Conservation (phyloP, 2,888 invertebrate genomes). For the Blera fallax region DNA sequence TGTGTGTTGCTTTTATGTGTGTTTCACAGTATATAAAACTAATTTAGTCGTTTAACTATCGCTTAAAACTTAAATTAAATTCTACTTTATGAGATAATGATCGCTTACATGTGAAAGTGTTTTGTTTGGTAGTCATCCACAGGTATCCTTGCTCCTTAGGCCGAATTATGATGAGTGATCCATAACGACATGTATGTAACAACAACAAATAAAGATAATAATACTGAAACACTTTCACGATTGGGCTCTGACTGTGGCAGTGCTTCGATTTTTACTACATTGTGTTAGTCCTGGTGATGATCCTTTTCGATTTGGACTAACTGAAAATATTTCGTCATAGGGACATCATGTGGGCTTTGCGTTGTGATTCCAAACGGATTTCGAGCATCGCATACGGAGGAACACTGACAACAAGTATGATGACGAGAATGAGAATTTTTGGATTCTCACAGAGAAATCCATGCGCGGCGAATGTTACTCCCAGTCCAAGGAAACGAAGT, state of each 20-base stretch:
- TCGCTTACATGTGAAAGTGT: background rate
- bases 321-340: constrained; percentile 82
- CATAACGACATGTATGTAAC: background rate
- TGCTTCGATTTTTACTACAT: constrained; percentile 75
- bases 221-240: constrained; percentile 23
- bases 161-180: background rate
- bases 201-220: background rate
- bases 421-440: constrained; percentile 80
- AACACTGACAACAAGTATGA: constrained; percentile 80
- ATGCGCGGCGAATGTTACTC: constrained; percentile 86
- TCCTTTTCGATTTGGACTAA: constrained; percentile 78
- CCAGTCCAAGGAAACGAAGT: constrained; percentile 85
- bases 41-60: background rate
- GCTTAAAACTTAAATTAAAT: background rate
- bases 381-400: constrained; percentile 81
- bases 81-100: constrained; percentile 14
- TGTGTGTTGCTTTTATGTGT: background rate
- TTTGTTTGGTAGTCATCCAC: background rate
- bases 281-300: constrained; percentile 78
- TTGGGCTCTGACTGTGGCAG: constrained; percentile 30
- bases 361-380: constrained; percentile 80
- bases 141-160: background rate
- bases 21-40: constrained; percentile 19
- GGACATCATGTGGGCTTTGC: constrained; percentile 79
- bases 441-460: constrained; percentile 84